Base-by-base conservation (phyloP, 2,888 invertebrate genomes). In the Fissipunctia ypsillon region DNA sequence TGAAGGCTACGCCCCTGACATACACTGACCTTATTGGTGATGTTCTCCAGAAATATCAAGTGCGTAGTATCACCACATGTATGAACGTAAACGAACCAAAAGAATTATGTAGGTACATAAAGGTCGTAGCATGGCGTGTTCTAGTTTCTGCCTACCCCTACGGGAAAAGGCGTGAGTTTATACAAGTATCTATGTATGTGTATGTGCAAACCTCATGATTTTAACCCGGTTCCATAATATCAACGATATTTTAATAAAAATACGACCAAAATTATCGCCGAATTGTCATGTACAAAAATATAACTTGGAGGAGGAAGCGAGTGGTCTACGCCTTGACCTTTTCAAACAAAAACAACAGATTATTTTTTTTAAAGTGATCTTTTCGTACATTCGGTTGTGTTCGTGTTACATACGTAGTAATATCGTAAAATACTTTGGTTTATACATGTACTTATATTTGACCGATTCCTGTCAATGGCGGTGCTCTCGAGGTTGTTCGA, bases 251-350 rank as follows among this genome's bases (percentile, higher is more conserved):
- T 64, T 19, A 63, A 73, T 52, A 66, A 67, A 59, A 65, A 56
- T 28, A 75, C 50, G 31, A 61, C 38, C 60, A 66, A 80, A 78
- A 80, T 80, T 68, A 65, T 41, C 31, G 48, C 76, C 81, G 28
- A 80, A 80, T 76, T 72, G 81, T 81, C 76, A 66, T 66, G 48
- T 48, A 66, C 76, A 52, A 63, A 81, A 76, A 81, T 81, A 81
- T 28, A 60, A 56, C 60, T 35, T 22, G 52, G 1, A 71, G 67
- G 22, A 79, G 79, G 81, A 81, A 81, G 73, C 82, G 78, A 81
- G 22, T 12, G 80, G 65, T 22, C 12, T 7, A 14, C n/a, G 3
- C 73, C 73, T 81, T 81, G 81, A 81, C 59, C 81, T 81, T 81
- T 81, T 0, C 0, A 3, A 48, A 65, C 31, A 43, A 78, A 73